Conservation (phyloP, 2,888 invertebrate species). For the Steromphala cineraria region DNA sequence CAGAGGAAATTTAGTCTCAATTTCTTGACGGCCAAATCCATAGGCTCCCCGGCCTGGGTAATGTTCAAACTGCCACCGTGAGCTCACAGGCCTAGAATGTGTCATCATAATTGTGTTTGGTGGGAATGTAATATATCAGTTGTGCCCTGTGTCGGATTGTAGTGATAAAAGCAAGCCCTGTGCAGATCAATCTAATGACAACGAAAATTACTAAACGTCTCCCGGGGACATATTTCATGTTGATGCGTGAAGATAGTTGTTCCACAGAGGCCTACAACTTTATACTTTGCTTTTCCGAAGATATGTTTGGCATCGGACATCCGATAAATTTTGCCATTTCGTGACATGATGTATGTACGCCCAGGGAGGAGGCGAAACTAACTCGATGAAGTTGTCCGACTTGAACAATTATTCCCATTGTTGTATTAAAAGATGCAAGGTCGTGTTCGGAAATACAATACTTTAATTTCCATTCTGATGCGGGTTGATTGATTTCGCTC, state of each 20-base stretch:
- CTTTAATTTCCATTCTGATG: not conserved
- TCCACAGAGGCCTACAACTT: not conserved
- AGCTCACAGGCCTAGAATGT: not conserved
- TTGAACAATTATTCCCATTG: not conserved
- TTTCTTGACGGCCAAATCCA: no score
- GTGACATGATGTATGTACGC: not conserved
- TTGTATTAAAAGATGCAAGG: not conserved
- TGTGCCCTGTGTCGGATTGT: not conserved
- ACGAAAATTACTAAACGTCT: conserved; percentile 15
- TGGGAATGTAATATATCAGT: conserved; percentile 4
- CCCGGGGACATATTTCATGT: not conserved
- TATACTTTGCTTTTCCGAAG: not conserved
- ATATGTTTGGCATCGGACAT: not conserved
- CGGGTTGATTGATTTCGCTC: no score
- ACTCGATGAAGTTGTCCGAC: not conserved
- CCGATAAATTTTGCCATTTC: not conserved
- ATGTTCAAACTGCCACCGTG: not conserved
- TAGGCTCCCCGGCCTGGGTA: not conserved
- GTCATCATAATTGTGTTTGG: conserved; percentile 6
- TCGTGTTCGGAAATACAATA: not conserved
- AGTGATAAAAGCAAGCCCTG: not conserved
- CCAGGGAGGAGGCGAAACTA: not conserved
- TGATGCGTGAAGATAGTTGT: not conserved
- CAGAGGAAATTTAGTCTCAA: no score
- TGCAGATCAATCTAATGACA: conserved; percentile 14